A percentile compares a stretch with the other conserved stretches of the same genome.
Evolutionary conservation across 2,888 invertebrate genomes (phyloP).

Genomic region (Cyrtodaria siliqua): DNA sequence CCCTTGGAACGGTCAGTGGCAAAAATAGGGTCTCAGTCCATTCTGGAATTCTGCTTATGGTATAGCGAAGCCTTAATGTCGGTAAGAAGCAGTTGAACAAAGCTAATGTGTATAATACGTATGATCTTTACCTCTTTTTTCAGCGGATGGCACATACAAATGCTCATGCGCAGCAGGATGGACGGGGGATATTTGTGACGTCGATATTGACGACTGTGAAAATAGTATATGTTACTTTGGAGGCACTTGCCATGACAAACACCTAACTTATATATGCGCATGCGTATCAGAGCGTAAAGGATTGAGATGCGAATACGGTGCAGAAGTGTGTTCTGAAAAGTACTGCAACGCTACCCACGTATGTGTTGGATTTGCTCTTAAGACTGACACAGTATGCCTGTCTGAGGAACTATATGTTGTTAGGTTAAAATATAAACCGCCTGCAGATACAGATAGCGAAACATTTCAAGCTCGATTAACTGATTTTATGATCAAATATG

Average conservation of each 20-base stretch:
- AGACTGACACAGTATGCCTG: conserved; percentile 44
- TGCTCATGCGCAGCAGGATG: conserved; percentile 70
- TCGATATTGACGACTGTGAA: conserved; percentile 66
- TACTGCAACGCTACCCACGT: conserved; percentile 40
- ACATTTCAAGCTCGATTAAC: conserved; percentile 45
- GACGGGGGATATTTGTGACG: conserved; percentile 63
- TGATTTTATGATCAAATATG: conserved; percentile 56
- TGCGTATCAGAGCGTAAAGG: conserved; percentile 60
- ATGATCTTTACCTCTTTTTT: too few species aligned
- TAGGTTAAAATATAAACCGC: conserved; percentile 23
- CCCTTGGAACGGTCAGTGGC: too few species aligned
- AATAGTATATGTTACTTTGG: conserved; percentile 53
- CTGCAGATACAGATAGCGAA: conserved; percentile 10
- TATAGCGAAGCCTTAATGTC: too few species aligned
- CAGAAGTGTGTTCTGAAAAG: conserved; percentile 28
- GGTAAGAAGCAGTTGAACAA: too few species aligned
- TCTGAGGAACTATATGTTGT: conserved; percentile 14
- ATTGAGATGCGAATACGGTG: conserved; percentile 56
- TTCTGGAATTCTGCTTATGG: too few species aligned
- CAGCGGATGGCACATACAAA: conserved; percentile 16
- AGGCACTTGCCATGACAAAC: conserved; percentile 67
- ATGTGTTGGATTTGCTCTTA: conserved; percentile 61
- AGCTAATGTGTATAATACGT: too few species aligned
- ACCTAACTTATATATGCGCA: conserved; percentile 63
- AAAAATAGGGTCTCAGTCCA: too few species aligned